Base-by-base conservation (phyloP, 2,113 vertebrate genomes). In the Hippocampus guttulatus region DNA sequence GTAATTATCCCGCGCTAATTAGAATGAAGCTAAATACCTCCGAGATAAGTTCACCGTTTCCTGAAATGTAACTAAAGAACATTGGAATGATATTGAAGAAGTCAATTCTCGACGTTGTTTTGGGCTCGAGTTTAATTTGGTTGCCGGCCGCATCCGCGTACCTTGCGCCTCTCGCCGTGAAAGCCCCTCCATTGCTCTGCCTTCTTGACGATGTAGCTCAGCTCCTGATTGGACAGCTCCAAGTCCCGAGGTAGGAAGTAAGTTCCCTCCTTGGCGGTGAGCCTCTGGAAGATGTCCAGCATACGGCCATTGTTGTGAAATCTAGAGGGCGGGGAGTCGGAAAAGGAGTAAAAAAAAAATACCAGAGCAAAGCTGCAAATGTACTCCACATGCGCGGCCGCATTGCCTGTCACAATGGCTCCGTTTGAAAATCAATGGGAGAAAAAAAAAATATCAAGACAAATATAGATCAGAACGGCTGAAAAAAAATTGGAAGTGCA, bases 131-230 rank as follows among this genome's bases (percentile, higher is more conserved):
- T 51, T 51, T 0, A 11, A 45, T 45, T 45, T 2, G 10, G 2
- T 1, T 49, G 14, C 1, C 14, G 47, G 1, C 15, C 1, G 47
- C 5, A 6, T 6, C 0, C 3, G 0, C 47, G 0, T 85, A 96
- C 96, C 93, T 95, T 93, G 14, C 92, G 93, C 79, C 95, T 94
- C 83, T 96, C 95, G 52, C 95, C 95, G 0, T 80, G 91, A 83
- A 91, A 88, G 75, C 95, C 96, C 89, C 96, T 91, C 96, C 96
- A 98, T 75, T 96, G 95, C 82, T 94, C 91, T 14, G 94, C 92
- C 49, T 92, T 96, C 84, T 95, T 95, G 52, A 97, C 87, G 45
- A 96, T 91, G 78, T 92, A 94, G 86, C 92, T 96, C 70, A 99
- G 85, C 69, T 98, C 95, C 88, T 96, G 95, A 81, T 83, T 93